Conservation (phyloP, 2,888 invertebrate species). For the Drosophila recens region DNA sequence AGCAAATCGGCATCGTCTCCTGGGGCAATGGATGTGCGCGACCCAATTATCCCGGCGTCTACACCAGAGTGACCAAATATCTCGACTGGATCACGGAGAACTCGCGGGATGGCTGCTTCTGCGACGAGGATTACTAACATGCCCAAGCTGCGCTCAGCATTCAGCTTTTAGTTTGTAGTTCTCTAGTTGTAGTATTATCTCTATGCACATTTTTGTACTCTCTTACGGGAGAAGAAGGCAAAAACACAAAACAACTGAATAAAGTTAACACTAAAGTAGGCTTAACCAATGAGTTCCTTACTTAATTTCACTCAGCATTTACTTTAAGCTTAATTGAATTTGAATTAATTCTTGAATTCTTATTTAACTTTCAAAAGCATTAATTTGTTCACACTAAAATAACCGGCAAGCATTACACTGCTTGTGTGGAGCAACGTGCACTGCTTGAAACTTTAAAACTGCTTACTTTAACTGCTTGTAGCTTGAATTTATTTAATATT, state of each 20-base stretch:
- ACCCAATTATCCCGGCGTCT: slow-evolving; percentile 93
- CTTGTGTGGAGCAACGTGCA: not conserved
- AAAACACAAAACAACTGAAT: slow-evolving; percentile 51
- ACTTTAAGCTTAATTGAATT: not conserved
- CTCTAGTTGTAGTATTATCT: slow-evolving; percentile 49
- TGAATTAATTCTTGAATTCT: not conserved
- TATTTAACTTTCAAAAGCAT: not conserved
- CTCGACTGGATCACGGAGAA: slow-evolving; percentile 92
- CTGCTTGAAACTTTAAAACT: slow-evolving; percentile 2
- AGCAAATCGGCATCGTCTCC: slow-evolving; percentile 94
- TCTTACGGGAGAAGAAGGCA: slow-evolving; percentile 50
- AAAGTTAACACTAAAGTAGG: slow-evolving; percentile 64
- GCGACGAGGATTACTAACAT: slow-evolving; percentile 86
- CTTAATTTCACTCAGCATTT: not conserved
- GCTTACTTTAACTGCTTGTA: slow-evolving; percentile 33
- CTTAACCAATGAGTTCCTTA: slow-evolving; percentile 18
- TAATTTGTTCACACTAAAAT: not conserved
- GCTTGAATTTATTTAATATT: not conserved
- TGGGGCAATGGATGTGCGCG: slow-evolving; percentile 96
- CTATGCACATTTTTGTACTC: slow-evolving; percentile 61
- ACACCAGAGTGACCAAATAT: slow-evolving; percentile 93
- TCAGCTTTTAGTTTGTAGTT: slow-evolving; percentile 48
- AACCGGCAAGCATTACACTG: slow-evolving; percentile 21
- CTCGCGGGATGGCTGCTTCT: slow-evolving; percentile 93
- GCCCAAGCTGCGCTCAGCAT: slow-evolving; percentile 9